Evolutionary conservation across 2,797 vertebrate species (phyloP), one percentile per base, ranked within the genome.

Genomic region (Phataginus tricuspis): DNA sequence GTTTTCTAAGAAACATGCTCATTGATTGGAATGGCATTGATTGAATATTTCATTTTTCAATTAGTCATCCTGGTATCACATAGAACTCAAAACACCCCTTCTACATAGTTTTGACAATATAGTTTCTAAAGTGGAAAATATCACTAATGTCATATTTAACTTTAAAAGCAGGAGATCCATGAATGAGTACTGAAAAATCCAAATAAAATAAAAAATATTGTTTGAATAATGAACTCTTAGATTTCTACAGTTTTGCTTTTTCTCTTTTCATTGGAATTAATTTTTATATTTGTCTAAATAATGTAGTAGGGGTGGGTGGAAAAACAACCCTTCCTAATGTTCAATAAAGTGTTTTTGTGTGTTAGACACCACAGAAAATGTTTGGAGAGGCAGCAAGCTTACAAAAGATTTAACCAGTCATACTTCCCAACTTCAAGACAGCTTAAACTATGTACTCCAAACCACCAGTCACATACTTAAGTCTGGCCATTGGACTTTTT

Each of bases 251-350:
- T 61, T 71, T 91, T 71, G 49, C 0, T 53, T 42, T 29, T 90
- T 77, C 55, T 49, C 13, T 7, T 91, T 90, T 80, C 16, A 79
- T 69, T 95, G 63, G 2, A 10, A 21, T 91, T 89, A 84, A 84
- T 90, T 82, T 16, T 95, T 55, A 53, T 27, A 90, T 96, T 86
- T 89, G 4, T 83, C 74, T 93, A 49, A 96, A 68, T 77, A 92
- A 96, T 29, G 16, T 69, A 64, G 13, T 37, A 8, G 4, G 5
- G 15, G 37, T 64, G 29, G 34, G 63, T 77, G 69, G 27, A 11
- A 75, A 94, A 31, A 75, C 34, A 49, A 29, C 25, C 3, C 23
- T 69, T 86, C 29, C 29, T 86, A 27, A n/a, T 85, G 51, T 27
- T 77, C 25, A 59, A 63, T 64, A 79, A 91, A 64, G 63, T 31